Percentiles rank a stretch among this genome's conserved stretches.
Conservation (phyloP, 2,113 vertebrate species). For the Muscicapa adusta region DNA sequence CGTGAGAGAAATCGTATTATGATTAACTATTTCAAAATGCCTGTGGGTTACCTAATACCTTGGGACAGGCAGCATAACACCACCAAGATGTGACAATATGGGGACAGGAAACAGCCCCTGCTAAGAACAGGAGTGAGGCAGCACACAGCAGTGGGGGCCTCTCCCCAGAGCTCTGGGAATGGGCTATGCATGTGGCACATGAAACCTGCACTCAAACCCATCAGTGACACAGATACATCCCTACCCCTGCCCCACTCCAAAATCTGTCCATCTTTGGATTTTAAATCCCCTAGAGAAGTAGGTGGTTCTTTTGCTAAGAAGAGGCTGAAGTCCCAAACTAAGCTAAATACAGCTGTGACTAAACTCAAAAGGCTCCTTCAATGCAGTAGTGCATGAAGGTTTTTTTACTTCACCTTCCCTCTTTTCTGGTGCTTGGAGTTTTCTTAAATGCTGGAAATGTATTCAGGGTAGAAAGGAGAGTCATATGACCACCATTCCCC, state of each 20-base stretch:
- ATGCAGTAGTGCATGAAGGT: accelerated
- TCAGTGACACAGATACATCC: background rate
- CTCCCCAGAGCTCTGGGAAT: background rate
- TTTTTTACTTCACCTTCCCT: background rate
- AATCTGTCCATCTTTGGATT: background rate
- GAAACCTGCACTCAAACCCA: background rate
- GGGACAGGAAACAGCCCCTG: background rate
- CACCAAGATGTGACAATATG: background rate
- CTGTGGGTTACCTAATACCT: background rate
- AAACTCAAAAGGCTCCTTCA: background rate
- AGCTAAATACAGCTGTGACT: background rate
- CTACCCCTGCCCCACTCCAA: accelerated
- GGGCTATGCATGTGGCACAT: accelerated
- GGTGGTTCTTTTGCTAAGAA: background rate
- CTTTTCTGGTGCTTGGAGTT: background rate
- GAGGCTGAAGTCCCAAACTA: background rate
- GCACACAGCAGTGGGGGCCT: accelerated
- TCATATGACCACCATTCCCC: background rate
- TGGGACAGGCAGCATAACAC: background rate
- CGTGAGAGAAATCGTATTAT: background rate
- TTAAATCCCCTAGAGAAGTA: background rate
- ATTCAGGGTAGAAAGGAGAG: background rate
- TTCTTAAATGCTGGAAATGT: background rate
- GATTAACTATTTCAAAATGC: constrained; percentile 36
- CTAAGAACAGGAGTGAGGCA: accelerated